Conservation (phyloP, 2,113 vertebrate genomes). For the Cygnus buccinator region DNA sequence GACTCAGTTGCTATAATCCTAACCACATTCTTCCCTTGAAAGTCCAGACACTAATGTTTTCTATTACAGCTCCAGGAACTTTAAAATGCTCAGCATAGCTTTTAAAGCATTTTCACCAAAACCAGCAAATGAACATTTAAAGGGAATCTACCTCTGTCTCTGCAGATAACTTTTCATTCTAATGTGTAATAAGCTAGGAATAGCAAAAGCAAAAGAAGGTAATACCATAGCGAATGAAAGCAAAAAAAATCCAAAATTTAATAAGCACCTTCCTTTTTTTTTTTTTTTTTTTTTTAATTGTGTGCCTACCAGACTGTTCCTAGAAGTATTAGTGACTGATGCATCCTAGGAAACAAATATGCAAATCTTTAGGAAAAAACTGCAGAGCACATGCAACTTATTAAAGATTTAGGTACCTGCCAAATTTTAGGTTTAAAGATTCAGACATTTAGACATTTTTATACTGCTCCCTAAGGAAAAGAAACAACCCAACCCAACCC, state of each 20-base stretch:
- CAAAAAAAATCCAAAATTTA: not conserved
- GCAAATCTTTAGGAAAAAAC: not conserved
- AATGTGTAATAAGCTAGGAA: not conserved
- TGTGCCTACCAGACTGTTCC: not conserved
- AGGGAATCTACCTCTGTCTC: not conserved
- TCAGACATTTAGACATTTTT: constrained; percentile 15
- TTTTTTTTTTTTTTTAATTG: not conserved
- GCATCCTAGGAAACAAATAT: not conserved
- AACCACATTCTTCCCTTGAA: constrained; percentile 46
- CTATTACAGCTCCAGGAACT: constrained; percentile 32
- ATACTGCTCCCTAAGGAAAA: not conserved
- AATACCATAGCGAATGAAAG: not conserved
- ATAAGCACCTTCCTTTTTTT: not conserved
- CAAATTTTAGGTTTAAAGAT: constrained; percentile 2
- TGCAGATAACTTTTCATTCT: not conserved
- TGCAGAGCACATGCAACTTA: not conserved
- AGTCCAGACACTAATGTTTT: constrained; percentile 29
- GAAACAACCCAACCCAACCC: not conserved
- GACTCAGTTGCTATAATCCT: constrained; percentile 14
- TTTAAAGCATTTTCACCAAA: not conserved
- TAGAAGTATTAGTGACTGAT: not conserved
- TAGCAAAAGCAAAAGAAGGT: not conserved
- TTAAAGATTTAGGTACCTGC: not conserved
- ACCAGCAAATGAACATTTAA: not conserved
- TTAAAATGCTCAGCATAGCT: not conserved